phyloP scores from a whole-genome alignment of 2,888 invertebrate genomes.

The Volucella bombylans region DNA sequence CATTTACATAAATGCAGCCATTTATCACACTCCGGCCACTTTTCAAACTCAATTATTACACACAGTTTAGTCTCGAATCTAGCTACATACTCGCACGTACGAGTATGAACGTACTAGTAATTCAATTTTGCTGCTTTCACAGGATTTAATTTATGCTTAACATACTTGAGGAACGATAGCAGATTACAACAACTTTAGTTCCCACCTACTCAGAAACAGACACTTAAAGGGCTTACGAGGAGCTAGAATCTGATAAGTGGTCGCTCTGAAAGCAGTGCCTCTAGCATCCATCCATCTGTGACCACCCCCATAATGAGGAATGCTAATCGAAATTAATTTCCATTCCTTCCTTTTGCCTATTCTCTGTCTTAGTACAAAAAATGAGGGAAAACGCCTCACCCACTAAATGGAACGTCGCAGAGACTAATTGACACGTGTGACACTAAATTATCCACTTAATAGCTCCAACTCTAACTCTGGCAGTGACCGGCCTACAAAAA shows the following conservation, averaged over 20 bases:
- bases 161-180: slow-evolving; percentile 14
- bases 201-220: neutral
- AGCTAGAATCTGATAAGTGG: neutral
- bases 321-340: slow-evolving; percentile 51
- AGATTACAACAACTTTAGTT: slow-evolving; percentile 8
- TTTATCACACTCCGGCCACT: neutral
- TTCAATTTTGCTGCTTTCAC: slow-evolving; percentile 34
- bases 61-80: slow-evolving; percentile 3
- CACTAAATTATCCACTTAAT: slow-evolving; percentile 50
- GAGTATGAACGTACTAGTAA: neutral
- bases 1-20: neutral
- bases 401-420: slow-evolving; percentile 1
- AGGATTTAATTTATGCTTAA: slow-evolving; percentile 39
- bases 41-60: slow-evolving; percentile 1
- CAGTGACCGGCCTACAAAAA: neutral
- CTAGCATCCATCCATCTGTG: slow-evolving; percentile 1
- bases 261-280: slow-evolving; percentile 7
- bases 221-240: neutral
- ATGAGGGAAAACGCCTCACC: slow-evolving; percentile 9
- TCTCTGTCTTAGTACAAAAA: slow-evolving; percentile 7
- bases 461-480: neutral
- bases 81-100: neutral
- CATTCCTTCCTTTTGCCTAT: neutral
- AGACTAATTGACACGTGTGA: slow-evolving; percentile 56
- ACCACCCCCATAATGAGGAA: slow-evolving; percentile 36